Evolutionary conservation across 1,140 invertebrate genomes (phyloP).

Genomic region (Octopus sinensis): DNA sequence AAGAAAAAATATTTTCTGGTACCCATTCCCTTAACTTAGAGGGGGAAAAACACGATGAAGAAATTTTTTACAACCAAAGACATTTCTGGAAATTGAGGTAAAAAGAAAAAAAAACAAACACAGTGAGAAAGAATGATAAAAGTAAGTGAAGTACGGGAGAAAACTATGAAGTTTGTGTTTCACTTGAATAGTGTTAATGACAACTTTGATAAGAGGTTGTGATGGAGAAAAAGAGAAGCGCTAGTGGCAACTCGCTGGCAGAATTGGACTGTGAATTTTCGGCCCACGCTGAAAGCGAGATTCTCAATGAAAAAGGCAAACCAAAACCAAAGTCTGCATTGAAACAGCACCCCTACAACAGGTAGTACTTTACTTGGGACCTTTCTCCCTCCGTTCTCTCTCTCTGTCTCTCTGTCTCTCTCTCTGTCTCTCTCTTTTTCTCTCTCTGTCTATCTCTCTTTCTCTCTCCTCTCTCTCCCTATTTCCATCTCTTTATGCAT

Average conservation of each 20-base stretch:
- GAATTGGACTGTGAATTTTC: background rate
- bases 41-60: too few relatives aligned
- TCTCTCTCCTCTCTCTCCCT: background rate
- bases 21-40: too few relatives aligned
- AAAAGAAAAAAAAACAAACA: background rate
- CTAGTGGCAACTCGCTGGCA: background rate
- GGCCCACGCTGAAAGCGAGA: background rate
- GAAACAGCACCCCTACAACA: constrained; percentile 1
- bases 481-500: background rate
- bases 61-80: too few relatives aligned
- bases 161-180: background rate
- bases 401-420: background rate
- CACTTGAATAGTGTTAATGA: background rate
- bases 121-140: background rate
- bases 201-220: background rate
- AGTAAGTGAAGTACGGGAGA: background rate
- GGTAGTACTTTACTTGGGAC: background rate
- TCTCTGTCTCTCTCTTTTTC: background rate
- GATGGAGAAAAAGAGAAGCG: background rate
- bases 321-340: background rate
- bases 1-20: background rate
- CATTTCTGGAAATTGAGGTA: too few relatives aligned
- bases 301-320: background rate
- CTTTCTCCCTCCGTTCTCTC: background rate
- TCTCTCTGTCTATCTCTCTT: background rate